Evolutionary conservation across 2,113 vertebrate species (phyloP), one percentile per base, ranked within the genome.

Genomic region (Ranitomeya variabilis): DNA sequence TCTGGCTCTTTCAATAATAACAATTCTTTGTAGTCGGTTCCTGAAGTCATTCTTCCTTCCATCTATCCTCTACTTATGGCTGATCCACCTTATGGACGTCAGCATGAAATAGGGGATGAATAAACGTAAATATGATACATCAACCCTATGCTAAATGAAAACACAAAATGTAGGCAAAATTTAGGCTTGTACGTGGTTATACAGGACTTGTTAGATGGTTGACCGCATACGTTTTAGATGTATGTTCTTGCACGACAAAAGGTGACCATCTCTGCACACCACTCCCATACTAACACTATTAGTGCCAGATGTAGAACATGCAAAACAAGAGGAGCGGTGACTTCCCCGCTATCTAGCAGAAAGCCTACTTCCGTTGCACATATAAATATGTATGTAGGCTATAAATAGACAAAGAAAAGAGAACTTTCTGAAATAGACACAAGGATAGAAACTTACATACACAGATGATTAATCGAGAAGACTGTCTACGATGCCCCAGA

Each of bases 401-500:
- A 88, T 74, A 88, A 82, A 88, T 88, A 88, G 86, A 76, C 21
- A 55, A 13, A 60, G 71, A 71, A 81, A 86, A 88, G 66, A 88
- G 79, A 88, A 74, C 78, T 62, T 37, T 82, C 78, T 82, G 77
- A 87, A 87, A 87, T 87, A 87, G 76, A 23, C 15, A 14, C 21
- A 21, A 52, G 16, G 23, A 52, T 37, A 85, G 69, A 85, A 55
- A 74, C 19, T 71, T 66, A 45, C 3, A 69, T 19, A 83, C 19
- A 26, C 62, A 83, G 12, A 83, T 66, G 60, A 83, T 66, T 83
- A 83, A 83, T 69, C 23, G 37, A 23, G 37, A 83, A 12, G 0
- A 64, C 12, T 16, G 64, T 67, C 62, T 67, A 54, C 9, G 23
- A 12, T 52, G 57, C 14, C 62, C 62, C 57, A 62, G 59, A 81